phyloP scores from a whole-genome alignment of 2,797 vertebrate species.

The Sebastes nivosus region DNA sequence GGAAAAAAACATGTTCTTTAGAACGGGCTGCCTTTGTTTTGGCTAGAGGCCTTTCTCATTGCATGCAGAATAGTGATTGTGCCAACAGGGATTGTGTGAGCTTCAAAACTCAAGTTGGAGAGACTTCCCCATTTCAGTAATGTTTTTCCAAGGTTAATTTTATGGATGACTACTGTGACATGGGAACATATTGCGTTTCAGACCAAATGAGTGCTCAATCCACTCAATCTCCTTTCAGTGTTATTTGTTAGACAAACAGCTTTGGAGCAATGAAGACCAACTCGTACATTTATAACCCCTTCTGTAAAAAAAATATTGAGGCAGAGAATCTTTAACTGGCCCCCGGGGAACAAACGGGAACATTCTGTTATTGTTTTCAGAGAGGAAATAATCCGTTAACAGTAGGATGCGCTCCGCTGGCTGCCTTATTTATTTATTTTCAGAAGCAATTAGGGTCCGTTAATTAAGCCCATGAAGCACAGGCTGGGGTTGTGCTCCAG shows the following conservation, averaged over 20 bases:
- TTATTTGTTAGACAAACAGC: slow-evolving; percentile 38
- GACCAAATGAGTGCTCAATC: slow-evolving; percentile 32
- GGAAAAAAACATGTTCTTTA: slow-evolving; percentile 53
- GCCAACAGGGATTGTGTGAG: slow-evolving; percentile 55
- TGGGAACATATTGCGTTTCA: slow-evolving; percentile 55
- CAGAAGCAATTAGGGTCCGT: slow-evolving; percentile 72
- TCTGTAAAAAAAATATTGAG: slow-evolving; percentile 36
- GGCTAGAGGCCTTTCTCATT: slow-evolving; percentile 65
- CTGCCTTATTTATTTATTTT: slow-evolving; percentile 70
- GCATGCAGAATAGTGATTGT: slow-evolving; percentile 53
- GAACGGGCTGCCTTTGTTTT: slow-evolving; percentile 67
- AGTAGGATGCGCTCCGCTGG: slow-evolving; percentile 67
- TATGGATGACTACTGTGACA: slow-evolving; percentile 53
- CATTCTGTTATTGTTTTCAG: slow-evolving; percentile 74
- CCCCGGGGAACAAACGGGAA: slow-evolving; percentile 52
- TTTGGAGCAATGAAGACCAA: slow-evolving; percentile 24
- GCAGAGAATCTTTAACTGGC: slow-evolving; percentile 40
- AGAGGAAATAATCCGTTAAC: slow-evolving; percentile 76
- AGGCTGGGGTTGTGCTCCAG: slow-evolving; percentile 39
- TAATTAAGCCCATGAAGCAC: slow-evolving; percentile 72
- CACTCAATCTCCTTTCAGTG: slow-evolving; percentile 22
- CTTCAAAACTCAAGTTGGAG: slow-evolving; percentile 48
- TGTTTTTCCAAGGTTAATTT: slow-evolving; percentile 54
- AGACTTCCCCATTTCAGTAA: slow-evolving; percentile 40
- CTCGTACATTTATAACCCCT: slow-evolving; percentile 43